Conservation (phyloP, 2,113 vertebrate genomes). For the Alethe diademata region DNA sequence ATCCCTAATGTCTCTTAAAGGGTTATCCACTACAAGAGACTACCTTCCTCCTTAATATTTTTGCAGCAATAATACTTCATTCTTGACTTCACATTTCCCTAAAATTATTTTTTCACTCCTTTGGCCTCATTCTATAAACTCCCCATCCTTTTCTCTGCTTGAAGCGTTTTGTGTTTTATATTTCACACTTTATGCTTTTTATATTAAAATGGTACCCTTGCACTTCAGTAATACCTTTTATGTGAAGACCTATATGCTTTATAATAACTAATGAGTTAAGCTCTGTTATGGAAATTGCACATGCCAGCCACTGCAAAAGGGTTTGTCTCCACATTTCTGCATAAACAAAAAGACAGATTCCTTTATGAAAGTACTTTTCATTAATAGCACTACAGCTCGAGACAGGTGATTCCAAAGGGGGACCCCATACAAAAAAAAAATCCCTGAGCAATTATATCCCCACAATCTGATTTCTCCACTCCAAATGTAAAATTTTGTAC, state of each 20-base stretch:
- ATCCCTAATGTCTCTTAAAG: not conserved
- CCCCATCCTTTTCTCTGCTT: slow-evolving; percentile 2
- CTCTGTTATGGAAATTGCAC: not conserved
- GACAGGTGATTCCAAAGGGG: not conserved
- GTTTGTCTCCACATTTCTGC: not conserved
- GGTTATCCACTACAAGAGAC: not conserved
- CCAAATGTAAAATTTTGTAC: not conserved
- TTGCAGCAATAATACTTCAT: not conserved
- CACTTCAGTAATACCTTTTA: slow-evolving; percentile 12
- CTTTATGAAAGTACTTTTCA: not conserved
- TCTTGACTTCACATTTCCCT: slow-evolving; percentile 13
- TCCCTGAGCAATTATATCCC: not conserved
- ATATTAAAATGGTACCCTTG: not conserved
- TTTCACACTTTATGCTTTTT: slow-evolving; percentile 25
- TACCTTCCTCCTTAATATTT: not conserved
- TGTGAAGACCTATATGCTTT: not conserved
- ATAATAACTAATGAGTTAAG: slow-evolving; percentile 5
- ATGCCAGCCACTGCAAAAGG: not conserved
- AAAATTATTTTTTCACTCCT: slow-evolving; percentile 24
- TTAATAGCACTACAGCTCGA: not conserved
- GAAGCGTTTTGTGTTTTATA: slow-evolving; percentile 36
- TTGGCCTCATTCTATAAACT: slow-evolving; percentile 17
- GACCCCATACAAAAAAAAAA: not conserved
- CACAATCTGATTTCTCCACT: not conserved
- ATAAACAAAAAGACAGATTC: not conserved